phyloP scores from a whole-genome alignment of 2,113 vertebrate species.

The Brachyistius frenatus region DNA sequence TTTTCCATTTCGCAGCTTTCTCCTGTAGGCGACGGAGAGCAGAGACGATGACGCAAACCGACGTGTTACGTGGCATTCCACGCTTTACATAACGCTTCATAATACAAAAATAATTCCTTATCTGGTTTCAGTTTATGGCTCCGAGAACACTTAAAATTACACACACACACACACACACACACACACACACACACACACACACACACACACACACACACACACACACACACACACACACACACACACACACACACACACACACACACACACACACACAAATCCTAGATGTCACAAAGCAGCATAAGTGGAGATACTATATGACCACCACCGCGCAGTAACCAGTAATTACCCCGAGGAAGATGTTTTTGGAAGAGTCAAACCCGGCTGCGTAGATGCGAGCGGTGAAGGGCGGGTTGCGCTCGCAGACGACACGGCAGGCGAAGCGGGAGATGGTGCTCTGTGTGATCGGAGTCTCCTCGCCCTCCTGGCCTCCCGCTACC shows the following conservation, averaged over 20 bases:
- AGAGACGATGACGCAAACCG: constrained; percentile 8
- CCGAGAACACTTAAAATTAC: not conserved
- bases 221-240: too few species aligned
- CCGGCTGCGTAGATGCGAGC: constrained; percentile 97
- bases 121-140: not conserved
- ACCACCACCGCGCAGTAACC: constrained; percentile 55
- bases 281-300: not conserved
- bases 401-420: constrained; percentile 91
- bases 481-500: constrained; percentile 90
- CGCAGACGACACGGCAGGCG: constrained; percentile 96
- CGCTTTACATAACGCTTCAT: not conserved
- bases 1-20: constrained; percentile 99
- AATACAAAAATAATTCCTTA: not conserved
- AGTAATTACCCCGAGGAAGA: constrained; percentile 94
- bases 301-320: not conserved
- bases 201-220: too few species aligned
- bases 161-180: not conserved
- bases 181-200: too few species aligned
- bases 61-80: not conserved
- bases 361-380: constrained; percentile 98
- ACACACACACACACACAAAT: not conserved
- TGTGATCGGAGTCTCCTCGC: constrained; percentile 93
- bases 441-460: constrained; percentile 99
- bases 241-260: too few species aligned
- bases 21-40: constrained; percentile 84